Percentiles rank a stretch among this genome's conserved stretches.
phyloP scores from a whole-genome alignment of 1,140 invertebrate genomes.

The Heliothis subflexa region DNA sequence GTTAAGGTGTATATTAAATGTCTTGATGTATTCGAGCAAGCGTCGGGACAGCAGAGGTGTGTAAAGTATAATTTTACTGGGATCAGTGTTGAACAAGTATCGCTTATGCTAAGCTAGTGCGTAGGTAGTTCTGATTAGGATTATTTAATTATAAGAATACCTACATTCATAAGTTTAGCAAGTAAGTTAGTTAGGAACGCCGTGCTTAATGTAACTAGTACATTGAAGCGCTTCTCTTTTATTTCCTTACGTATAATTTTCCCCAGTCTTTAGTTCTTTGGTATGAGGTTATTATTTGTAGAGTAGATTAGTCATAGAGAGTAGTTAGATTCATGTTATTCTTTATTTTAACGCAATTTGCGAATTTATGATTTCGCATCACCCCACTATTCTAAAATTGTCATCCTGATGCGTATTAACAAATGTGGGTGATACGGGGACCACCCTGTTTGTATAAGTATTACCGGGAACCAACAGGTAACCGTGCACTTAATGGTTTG shows the following conservation, averaged over 20 bases:
- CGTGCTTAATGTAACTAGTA: slow-evolving; percentile 36
- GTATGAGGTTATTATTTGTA: slow-evolving; percentile 18
- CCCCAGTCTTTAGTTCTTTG: slow-evolving; percentile 28
- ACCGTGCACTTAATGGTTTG: not conserved
- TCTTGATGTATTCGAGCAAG: slow-evolving; percentile 56
- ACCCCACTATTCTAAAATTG: slow-evolving; percentile 6
- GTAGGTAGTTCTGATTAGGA: not conserved
- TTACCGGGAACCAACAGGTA: too few species aligned
- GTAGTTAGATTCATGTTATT: slow-evolving; percentile 16
- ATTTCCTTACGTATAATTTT: slow-evolving; percentile 17
- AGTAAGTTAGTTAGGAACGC: slow-evolving; percentile 1
- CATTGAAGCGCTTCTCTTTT: slow-evolving; percentile 36
- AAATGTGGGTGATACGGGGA: not conserved
- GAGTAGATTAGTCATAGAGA: slow-evolving; percentile 3
- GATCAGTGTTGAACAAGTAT: slow-evolving; percentile 47
- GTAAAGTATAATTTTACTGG: slow-evolving; percentile 15
- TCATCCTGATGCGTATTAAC: slow-evolving; percentile 14
- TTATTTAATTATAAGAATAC: not conserved
- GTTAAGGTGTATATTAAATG: slow-evolving; percentile 50
- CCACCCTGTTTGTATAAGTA: not conserved
- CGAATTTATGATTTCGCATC: slow-evolving; percentile 22
- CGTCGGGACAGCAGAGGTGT: slow-evolving; percentile 50
- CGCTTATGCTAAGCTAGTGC: not conserved
- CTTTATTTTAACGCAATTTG: slow-evolving; percentile 23
- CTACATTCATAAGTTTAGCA: not conserved